Evolutionary conservation across 1,140 invertebrate species (phyloP).

Genomic region (Macrosteles quadrilineatus): DNA sequence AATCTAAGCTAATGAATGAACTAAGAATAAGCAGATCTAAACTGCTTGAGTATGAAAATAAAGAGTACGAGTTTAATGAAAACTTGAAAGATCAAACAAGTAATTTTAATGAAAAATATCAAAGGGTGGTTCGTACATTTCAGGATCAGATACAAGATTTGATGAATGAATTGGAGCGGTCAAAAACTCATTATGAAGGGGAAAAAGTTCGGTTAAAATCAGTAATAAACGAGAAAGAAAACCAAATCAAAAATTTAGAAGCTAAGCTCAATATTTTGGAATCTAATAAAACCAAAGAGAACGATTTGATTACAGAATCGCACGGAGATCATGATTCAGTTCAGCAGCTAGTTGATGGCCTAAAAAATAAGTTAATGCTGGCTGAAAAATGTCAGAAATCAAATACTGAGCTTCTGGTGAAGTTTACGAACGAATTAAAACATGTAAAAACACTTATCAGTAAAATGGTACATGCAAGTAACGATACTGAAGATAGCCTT

Average conservation of each 20-base stretch:
- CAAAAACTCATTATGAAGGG: not conserved
- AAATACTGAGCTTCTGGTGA: no score
- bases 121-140: not conserved
- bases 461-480: no score
- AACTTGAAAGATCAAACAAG: not conserved
- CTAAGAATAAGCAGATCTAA: not conserved
- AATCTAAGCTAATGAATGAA: not conserved
- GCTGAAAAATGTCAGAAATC: no score
- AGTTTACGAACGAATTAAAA: no score
- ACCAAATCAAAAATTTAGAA: not conserved
- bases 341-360: no score
- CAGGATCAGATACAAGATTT: not conserved
- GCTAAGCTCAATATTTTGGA: not conserved
- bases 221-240: not conserved
- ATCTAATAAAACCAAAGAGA: no score
- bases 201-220: not conserved
- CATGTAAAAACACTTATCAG: no score
- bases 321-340: no score
- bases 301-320: no score
- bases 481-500: no score
- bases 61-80: not conserved
- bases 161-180: slow-evolving; percentile 3
- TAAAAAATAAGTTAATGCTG: no score
- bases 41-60: slow-evolving; percentile 5
- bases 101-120: not conserved